phyloP scores from a whole-genome alignment of 1,140 invertebrate species.

The Formica selysi region DNA sequence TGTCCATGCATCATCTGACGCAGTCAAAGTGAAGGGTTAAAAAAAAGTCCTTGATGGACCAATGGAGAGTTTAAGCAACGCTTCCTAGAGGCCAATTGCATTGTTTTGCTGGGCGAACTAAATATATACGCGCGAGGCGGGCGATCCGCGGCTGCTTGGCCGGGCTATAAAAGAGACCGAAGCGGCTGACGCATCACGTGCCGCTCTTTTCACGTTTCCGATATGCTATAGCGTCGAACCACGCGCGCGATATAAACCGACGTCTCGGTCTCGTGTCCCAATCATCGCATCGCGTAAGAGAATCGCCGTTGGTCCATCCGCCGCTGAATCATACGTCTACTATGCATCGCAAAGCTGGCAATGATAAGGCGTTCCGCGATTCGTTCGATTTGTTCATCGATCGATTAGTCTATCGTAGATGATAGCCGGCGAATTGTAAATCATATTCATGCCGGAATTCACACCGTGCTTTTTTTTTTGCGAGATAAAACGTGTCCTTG shows the following conservation, averaged over 20 bases:
- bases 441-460: slow-evolving; percentile 49
- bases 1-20: neutral
- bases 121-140: slow-evolving; percentile 80
- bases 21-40: slow-evolving; percentile 48
- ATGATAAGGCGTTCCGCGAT: slow-evolving; percentile 39
- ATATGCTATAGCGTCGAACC: slow-evolving; percentile 57
- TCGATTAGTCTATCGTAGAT: slow-evolving; percentile 46
- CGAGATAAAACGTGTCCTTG: slow-evolving; percentile 54
- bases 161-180: slow-evolving; percentile 76
- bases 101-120: slow-evolving; percentile 82
- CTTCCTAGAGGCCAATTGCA: slow-evolving; percentile 82
- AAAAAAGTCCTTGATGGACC: slow-evolving; percentile 59
- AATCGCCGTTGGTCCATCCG: neutral
- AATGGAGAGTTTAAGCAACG: slow-evolving; percentile 57
- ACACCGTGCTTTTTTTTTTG: slow-evolving; percentile 1
- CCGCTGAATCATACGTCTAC: slow-evolving; percentile 24
- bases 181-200: slow-evolving; percentile 77
- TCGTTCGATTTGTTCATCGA: slow-evolving; percentile 27
- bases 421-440: slow-evolving; percentile 44
- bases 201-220: slow-evolving; percentile 79
- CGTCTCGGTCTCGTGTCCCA: neutral
- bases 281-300: neutral
- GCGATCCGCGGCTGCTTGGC: slow-evolving; percentile 80
- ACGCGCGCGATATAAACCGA: slow-evolving; percentile 17
- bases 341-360: neutral